phyloP scores from a whole-genome alignment of 2,797 vertebrate genomes.

The Squalus acanthias region DNA sequence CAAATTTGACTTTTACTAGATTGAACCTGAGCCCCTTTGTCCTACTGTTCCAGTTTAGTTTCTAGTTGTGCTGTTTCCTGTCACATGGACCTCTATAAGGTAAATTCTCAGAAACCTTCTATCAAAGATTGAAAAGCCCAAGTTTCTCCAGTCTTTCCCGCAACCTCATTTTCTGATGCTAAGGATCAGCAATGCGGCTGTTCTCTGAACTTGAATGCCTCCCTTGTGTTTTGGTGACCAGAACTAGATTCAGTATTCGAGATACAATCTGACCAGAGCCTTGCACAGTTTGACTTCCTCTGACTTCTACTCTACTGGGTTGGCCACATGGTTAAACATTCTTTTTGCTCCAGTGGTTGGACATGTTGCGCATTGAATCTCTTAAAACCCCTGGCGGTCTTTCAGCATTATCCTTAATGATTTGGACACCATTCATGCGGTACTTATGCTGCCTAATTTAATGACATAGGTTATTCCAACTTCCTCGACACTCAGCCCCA shows the following conservation, averaged over 20 bases:
- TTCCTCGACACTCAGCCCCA: background rate
- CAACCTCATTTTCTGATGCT: background rate
- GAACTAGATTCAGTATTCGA: background rate
- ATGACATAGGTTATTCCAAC: background rate
- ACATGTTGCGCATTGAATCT: background rate
- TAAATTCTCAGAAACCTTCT: background rate
- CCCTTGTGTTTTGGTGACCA: background rate
- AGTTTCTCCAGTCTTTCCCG: background rate
- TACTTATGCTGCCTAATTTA: background rate
- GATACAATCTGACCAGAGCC: background rate
- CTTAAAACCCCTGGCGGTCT: background rate
- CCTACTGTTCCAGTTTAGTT: background rate
- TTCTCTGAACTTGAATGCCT: background rate
- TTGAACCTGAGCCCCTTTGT: background rate
- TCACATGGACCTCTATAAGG: background rate
- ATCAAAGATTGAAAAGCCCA: background rate
- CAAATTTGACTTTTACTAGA: background rate
- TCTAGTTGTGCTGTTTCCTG: background rate
- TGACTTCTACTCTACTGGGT: background rate
- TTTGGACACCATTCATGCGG: background rate
- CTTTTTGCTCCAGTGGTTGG: background rate
- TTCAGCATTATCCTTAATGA: background rate
- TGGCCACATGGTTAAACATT: background rate
- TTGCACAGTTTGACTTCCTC: background rate
- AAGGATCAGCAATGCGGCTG: background rate